Evolutionary conservation across 2,113 vertebrate genomes (phyloP), one percentile per base, ranked within the genome.

Genomic region (Heterotis niloticus): DNA sequence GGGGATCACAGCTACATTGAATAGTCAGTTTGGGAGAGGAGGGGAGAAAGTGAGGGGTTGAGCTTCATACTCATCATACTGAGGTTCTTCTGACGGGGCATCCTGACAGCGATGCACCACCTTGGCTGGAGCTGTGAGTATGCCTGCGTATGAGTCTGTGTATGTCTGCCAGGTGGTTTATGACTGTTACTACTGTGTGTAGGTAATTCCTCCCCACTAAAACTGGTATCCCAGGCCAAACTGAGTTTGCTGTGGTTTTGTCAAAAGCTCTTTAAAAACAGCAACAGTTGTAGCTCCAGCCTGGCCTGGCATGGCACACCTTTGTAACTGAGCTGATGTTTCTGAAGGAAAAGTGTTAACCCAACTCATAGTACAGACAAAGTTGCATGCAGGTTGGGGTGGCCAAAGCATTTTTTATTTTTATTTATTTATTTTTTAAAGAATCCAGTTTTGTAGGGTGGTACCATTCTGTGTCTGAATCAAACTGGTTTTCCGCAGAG

Each of bases 241-340:
- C 29, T 59, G 57, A 44, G 13, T 34, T 14, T 62, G 14, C 28
- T 1, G 62, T 10, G 26, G 64, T 64, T 44, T 2, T 16, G 54
- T 12, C 13, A 57, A 76, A 20, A 34, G 60, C 75, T 65, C 44
- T 76, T 76, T 76, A 76, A 76, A 76, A 34, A 29, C 29, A 1
- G 59, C n/a, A 44, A 18, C 14, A 44, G 51, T 44, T 77, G 76
- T 51, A 10, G 29, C 64, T 65, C 60, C 34, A 13, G 74, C 74
- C 29, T 14, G 11, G 74, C 74, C 29, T 14, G 11, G 24, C 1
- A 18, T 10, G 0, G 16, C 3, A 20, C 74, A 64, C 24, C 74
- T 18, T 65, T 17, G 64, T 23, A 65, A 65, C 71, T 52, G 2
- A 44, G 7, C 34, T 44, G 34, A 7, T 44, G 34, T 4, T 44